phyloP scores from a whole-genome alignment of 1,140 invertebrate species.

The Drosophila obscura region DNA sequence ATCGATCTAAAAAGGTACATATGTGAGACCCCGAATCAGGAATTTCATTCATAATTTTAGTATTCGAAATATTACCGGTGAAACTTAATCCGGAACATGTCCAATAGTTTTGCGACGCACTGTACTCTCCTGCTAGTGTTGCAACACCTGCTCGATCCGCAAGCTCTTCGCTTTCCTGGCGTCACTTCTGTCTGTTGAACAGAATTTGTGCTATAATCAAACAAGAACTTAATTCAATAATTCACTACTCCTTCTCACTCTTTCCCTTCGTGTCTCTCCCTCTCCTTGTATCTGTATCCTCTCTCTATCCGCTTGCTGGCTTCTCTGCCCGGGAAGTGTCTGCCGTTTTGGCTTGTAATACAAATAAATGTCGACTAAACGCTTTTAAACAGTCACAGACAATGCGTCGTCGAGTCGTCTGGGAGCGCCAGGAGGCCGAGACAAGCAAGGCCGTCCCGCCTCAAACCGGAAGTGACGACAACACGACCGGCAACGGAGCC shows the following conservation, averaged over 20 bases:
- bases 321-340: conserved; percentile 9
- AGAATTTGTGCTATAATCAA: conserved; percentile 45
- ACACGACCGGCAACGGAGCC: conserved; percentile 21
- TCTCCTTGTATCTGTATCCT: neutral
- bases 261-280: neutral
- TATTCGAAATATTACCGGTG: too few species aligned
- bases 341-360: conserved; percentile 51
- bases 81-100: too few species aligned
- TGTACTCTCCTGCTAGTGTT: neutral
- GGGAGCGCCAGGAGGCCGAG: neutral
- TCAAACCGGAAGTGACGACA: conserved; percentile 55
- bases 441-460: conserved; percentile 4
- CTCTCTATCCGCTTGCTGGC: neutral
- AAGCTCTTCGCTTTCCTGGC: neutral
- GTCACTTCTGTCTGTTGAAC: conserved; percentile 14
- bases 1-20: too few species aligned
- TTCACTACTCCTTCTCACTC: conserved; percentile 30
- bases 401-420: conserved; percentile 33
- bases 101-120: too few species aligned
- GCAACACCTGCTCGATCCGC: neutral
- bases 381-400: conserved; percentile 66
- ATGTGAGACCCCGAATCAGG: too few species aligned
- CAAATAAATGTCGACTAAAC: conserved; percentile 73
- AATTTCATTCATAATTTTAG: too few species aligned
- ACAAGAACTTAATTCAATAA: conserved; percentile 65